These are phyloP conservation scores for Moxostoma hubbsi DNA, from an alignment of 2,797 vertebrate genomes.

Conservation along the genomic window DNA sequence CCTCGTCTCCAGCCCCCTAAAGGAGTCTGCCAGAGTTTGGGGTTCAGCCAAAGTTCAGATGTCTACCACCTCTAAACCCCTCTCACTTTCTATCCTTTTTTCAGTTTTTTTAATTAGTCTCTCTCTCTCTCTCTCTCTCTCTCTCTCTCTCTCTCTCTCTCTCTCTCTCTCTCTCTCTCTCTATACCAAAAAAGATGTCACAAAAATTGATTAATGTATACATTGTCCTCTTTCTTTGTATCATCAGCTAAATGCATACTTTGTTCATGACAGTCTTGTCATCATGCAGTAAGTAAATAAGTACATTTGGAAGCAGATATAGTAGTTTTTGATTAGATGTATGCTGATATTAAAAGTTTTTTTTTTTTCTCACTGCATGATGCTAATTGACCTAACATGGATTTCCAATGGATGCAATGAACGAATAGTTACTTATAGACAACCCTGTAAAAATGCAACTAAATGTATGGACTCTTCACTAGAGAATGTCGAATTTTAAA, in stretches of 20 bases:
- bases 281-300: slow-evolving; percentile 48
- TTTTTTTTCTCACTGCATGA: background rate
- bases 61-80: slow-evolving; percentile 85
- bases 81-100: slow-evolving; percentile 61
- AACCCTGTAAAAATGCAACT: no score
- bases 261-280: slow-evolving; percentile 47
- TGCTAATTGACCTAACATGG: no score
- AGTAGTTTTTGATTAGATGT: slow-evolving; percentile 44
- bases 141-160: slow-evolving; percentile 35
- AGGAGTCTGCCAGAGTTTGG: slow-evolving; percentile 82
- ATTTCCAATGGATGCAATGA: no score
- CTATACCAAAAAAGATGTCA: slow-evolving; percentile 43
- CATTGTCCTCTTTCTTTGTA: slow-evolving; percentile 30
- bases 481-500: no score
- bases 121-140: slow-evolving; percentile 31
- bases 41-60: slow-evolving; percentile 96
- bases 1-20: slow-evolving; percentile 86
- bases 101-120: background rate
- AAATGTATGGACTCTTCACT: no score
- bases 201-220: background rate
- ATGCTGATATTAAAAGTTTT: slow-evolving; percentile 40
- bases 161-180: slow-evolving; percentile 27
- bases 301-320: slow-evolving; percentile 47
- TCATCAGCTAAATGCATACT: slow-evolving; percentile 43
- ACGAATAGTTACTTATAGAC: no score